phyloP scores from a whole-genome alignment of 2,888 invertebrate genomes.

The Pecten maximus region DNA sequence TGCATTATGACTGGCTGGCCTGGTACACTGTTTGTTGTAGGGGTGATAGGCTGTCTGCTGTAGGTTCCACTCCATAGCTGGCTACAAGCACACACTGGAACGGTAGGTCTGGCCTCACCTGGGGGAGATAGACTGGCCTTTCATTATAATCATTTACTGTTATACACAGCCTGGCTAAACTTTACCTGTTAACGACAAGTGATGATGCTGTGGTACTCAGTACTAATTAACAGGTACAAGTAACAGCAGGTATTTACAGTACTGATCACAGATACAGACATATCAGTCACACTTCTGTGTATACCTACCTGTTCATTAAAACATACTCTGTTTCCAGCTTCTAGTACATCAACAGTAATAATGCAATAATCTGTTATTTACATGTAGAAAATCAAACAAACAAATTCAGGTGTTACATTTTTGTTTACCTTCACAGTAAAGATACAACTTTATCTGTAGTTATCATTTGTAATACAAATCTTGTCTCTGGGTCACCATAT shows the following conservation, averaged over 20 bases:
- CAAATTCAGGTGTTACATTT: too few relatives aligned
- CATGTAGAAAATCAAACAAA: too few relatives aligned
- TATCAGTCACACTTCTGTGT: background rate
- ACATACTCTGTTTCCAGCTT: too few relatives aligned
- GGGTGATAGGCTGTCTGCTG: background rate
- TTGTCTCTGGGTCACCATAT: too few relatives aligned
- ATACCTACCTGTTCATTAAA: too few relatives aligned
- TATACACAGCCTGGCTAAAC: background rate
- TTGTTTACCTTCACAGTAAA: too few relatives aligned
- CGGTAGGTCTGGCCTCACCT: background rate
- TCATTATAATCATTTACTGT: background rate
- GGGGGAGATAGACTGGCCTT: background rate
- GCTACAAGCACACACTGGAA: background rate
- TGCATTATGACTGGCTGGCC: slow-evolving; percentile 17
- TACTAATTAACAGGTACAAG: slow-evolving; percentile 2
- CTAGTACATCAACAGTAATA: too few relatives aligned
- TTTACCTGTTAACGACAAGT: background rate
- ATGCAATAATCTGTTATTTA: too few relatives aligned
- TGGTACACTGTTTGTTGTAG: background rate
- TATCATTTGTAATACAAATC: too few relatives aligned
- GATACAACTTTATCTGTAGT: too few relatives aligned
- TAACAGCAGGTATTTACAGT: background rate
- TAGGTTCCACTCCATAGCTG: background rate
- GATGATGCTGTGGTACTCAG: slow-evolving; percentile 3
- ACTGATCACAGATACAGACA: background rate